Evolutionary conservation across 2,888 invertebrate species (phyloP).

Genomic region (Oxystoma pomonae): DNA sequence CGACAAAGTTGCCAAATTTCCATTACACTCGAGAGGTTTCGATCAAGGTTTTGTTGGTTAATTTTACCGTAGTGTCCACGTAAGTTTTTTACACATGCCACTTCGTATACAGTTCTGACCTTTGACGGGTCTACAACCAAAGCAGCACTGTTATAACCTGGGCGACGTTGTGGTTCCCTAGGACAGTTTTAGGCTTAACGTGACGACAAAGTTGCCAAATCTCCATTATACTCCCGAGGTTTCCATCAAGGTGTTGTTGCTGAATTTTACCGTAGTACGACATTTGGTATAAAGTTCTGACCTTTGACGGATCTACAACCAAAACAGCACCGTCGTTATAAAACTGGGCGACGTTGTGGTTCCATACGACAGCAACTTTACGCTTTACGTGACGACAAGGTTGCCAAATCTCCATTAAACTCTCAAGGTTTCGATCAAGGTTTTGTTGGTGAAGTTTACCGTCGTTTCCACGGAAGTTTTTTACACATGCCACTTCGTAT

Average conservation of each 20-base stretch:
- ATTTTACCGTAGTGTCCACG: slow-evolving; percentile 84
- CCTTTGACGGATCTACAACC: slow-evolving; percentile 69
- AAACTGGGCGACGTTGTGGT: slow-evolving; percentile 83
- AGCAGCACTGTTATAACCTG: slow-evolving; percentile 71
- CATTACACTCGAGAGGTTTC: no score
- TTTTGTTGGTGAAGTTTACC: slow-evolving; percentile 84
- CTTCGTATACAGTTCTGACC: no score
- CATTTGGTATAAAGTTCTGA: no score
- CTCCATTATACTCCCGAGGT: no score
- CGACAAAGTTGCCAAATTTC: no score
- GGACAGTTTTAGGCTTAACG: no score
- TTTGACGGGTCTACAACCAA: slow-evolving; percentile 73
- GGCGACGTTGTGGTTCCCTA: no score
- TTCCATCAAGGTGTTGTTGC: no score
- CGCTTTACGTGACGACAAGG: slow-evolving; percentile 83
- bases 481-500: no score
- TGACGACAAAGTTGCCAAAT: no score
- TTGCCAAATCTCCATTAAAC: slow-evolving; percentile 85
- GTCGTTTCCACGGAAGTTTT: slow-evolving; percentile 72
- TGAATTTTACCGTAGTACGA: neutral
- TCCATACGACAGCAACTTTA: slow-evolving; percentile 73
- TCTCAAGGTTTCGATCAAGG: slow-evolving; percentile 84
- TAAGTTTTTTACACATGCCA: no score
- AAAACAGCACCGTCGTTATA: slow-evolving; percentile 70
- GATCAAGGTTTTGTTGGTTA: no score